Evolutionary conservation across 53 echinoderm and acorn worm species (phyloP).

Genomic region (Luidia sarsii): DNA sequence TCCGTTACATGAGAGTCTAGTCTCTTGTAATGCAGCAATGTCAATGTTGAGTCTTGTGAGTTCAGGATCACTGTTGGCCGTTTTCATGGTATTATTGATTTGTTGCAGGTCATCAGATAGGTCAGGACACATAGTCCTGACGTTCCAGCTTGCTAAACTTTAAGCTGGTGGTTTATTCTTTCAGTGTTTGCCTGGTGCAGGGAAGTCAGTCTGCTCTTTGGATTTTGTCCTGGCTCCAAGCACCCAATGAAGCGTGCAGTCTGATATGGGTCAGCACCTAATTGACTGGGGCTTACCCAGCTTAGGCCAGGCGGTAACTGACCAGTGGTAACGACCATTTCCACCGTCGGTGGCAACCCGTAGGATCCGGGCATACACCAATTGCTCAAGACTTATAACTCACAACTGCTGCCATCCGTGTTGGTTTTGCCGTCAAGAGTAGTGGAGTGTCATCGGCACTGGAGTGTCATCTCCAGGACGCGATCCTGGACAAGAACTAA

Average conservation of each 20-base stretch:
- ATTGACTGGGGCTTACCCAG: conserved; percentile 18
- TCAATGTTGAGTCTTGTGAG: conserved; percentile 30
- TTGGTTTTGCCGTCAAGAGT: conserved; percentile 42
- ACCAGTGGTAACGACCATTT: conserved; percentile 55
- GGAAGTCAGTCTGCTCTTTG: conserved; percentile 16
- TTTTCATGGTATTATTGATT: conserved; percentile 4
- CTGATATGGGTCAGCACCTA: no score
- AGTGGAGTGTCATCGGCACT: no score
- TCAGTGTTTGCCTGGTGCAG: conserved; percentile 5
- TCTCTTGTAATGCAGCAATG: conserved; percentile 29
- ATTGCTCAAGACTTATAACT: conserved; percentile 64
- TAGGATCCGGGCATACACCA: conserved; percentile 44
- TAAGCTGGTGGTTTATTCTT: conserved; percentile 18
- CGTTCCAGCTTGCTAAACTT: conserved; percentile 23
- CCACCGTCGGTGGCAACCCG: conserved; percentile 58
- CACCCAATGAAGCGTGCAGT: conserved; percentile 45
- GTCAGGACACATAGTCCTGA: no score
- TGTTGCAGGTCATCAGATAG: conserved; percentile 20
- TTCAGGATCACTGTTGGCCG: conserved; percentile 8
- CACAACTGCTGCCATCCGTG: conserved; percentile 74
- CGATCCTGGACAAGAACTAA: conserved; percentile 59
- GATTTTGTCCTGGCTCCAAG: conserved; percentile 24
- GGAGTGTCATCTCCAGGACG: conserved; percentile 71
- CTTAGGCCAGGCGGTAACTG: conserved; percentile 43
- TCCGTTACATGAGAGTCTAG: background rate